Evolutionary conservation across 2,797 vertebrate species (phyloP).

Genomic region (Poeciliopsis turneri): DNA sequence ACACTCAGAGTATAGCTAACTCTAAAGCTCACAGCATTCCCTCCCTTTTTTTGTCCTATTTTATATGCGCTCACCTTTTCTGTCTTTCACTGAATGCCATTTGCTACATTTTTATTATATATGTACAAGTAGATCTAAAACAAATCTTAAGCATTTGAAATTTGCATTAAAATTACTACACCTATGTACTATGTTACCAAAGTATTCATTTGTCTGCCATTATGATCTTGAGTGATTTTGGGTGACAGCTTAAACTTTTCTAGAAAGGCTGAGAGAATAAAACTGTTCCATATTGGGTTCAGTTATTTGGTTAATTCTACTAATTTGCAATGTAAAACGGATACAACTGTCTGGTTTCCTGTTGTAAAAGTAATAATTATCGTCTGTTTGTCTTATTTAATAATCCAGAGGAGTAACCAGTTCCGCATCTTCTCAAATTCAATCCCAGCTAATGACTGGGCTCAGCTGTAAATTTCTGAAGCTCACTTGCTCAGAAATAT

Average conservation of each 20-base stretch:
- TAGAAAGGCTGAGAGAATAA: neutral
- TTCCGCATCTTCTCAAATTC: slow-evolving; percentile 43
- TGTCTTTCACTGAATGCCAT: slow-evolving; percentile 13
- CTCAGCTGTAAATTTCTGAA: slow-evolving; percentile 37
- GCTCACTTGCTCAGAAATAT: slow-evolving; percentile 55
- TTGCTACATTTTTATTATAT: neutral
- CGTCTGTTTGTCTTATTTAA: slow-evolving; percentile 16
- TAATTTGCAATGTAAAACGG: slow-evolving; percentile 22
- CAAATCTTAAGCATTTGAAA: slow-evolving; percentile 15
- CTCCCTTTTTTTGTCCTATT: slow-evolving; percentile 13
- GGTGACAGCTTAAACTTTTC: neutral
- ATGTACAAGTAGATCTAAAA: slow-evolving; percentile 11
- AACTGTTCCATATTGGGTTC: neutral
- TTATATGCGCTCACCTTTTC: slow-evolving; percentile 20
- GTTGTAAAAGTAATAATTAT: slow-evolving; percentile 16
- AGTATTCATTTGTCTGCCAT: neutral
- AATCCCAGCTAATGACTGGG: slow-evolving; percentile 48
- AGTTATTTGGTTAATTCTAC: slow-evolving; percentile 14
- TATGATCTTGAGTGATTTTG: neutral
- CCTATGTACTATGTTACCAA: neutral
- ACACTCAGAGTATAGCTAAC: slow-evolving; percentile 32
- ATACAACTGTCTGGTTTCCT: slow-evolving; percentile 13
- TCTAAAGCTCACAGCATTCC: slow-evolving; percentile 6
- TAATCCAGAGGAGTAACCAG: slow-evolving; percentile 33
- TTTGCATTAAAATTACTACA: slow-evolving; percentile 4